A percentile compares a stretch with the other conserved stretches of the same genome.
phyloP scores from a whole-genome alignment of 92 coral and sea anemone genomes.

The Porites evermanni region DNA sequence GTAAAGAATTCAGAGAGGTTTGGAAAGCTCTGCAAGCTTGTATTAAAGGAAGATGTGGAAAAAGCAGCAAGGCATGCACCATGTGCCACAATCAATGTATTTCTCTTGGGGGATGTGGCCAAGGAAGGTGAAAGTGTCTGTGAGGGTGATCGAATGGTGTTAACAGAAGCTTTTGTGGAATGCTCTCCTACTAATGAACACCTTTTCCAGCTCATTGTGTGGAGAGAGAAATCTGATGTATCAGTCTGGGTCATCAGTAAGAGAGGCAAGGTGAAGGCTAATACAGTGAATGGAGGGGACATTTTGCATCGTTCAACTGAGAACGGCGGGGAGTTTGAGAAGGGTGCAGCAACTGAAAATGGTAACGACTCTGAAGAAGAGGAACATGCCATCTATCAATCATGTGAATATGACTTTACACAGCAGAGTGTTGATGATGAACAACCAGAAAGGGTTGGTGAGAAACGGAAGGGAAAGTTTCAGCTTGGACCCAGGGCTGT shows the following conservation, averaged over 20 bases:
- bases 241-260: slow-evolving; percentile 36
- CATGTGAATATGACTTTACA: slow-evolving; percentile 11
- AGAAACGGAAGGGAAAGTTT: slow-evolving; percentile 19
- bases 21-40: slow-evolving; percentile 64
- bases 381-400: neutral
- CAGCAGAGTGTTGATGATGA: neutral
- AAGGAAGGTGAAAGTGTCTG: slow-evolving; percentile 32
- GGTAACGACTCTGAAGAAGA: neutral
- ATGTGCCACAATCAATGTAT: slow-evolving; percentile 20
- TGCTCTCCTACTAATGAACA: slow-evolving; percentile 41
- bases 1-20: slow-evolving; percentile 25
- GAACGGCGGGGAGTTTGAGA: neutral
- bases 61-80: neutral
- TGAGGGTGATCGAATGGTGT: slow-evolving; percentile 53
- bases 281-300: neutral
- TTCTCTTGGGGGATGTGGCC: slow-evolving; percentile 60
- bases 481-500: slow-evolving; percentile 38
- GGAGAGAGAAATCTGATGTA: slow-evolving; percentile 28
- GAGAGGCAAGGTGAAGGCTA: slow-evolving; percentile 24
- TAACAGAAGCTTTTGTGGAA: slow-evolving; percentile 38
- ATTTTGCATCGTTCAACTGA: neutral
- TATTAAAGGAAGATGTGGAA: slow-evolving; percentile 44
- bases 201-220: slow-evolving; percentile 32
- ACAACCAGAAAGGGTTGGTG: neutral
- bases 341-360: neutral